Evolutionary conservation across 2,113 vertebrate species (phyloP).

Genomic region (Myiopsitta monachus): DNA sequence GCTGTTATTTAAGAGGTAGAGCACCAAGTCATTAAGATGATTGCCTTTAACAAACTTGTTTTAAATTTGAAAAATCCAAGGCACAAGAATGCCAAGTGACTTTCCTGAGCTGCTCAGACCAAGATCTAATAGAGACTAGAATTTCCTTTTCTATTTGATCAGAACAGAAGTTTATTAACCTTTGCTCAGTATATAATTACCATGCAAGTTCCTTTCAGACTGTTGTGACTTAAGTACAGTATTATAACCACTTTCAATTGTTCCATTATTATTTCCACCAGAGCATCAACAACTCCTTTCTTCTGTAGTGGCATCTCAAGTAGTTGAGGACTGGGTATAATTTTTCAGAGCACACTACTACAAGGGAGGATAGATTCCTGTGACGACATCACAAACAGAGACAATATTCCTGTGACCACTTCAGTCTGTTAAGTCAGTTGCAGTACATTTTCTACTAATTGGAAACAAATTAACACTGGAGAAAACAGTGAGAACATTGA

Average conservation of each 20-base stretch:
- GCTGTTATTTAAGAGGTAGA: background rate
- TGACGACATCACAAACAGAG: conserved; percentile 18
- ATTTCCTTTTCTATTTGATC: background rate
- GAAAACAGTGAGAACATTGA: conserved; percentile 64
- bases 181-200: background rate
- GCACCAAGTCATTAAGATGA: background rate
- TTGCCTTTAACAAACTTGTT: background rate
- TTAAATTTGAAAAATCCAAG: background rate
- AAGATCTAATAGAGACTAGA: background rate
- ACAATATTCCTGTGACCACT: conserved; percentile 45
- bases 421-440: conserved; percentile 56
- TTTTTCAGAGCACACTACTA: background rate
- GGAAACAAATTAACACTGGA: conserved; percentile 74
- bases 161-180: conserved; percentile 36
- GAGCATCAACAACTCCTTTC: background rate
- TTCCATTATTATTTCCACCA: conserved; percentile 15
- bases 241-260: conserved; percentile 38
- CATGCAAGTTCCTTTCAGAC: background rate
- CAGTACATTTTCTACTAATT: conserved; percentile 70
- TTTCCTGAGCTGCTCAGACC: background rate
- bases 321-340: background rate
- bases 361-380: background rate
- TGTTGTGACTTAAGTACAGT: background rate
- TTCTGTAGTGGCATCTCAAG: background rate
- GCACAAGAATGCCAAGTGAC: background rate